Percentiles rank a stretch among this genome's conserved stretches.
phyloP scores from a whole-genome alignment of 2,888 invertebrate genomes.

The Drosophila rubida region DNA sequence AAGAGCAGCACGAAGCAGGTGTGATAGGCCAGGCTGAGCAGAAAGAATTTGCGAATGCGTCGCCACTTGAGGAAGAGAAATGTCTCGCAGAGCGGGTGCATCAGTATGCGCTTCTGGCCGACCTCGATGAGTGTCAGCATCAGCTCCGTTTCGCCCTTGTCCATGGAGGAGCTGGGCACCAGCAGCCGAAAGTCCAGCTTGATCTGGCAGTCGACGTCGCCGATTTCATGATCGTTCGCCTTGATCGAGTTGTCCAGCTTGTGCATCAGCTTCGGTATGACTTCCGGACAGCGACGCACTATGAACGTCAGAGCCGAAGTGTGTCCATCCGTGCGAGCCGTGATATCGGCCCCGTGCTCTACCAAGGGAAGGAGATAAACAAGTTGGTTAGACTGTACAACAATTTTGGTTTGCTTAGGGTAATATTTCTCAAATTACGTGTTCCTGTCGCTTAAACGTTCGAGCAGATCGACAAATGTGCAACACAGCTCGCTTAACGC shows the following conservation, averaged over 20 bases:
- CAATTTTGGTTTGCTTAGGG: not conserved
- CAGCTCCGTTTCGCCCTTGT: constrained; percentile 89
- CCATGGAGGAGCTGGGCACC: constrained; percentile 86
- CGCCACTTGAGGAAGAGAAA: constrained; percentile 94
- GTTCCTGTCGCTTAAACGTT: too few relatives aligned
- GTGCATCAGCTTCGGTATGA: constrained; percentile 89
- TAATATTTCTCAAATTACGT: not conserved
- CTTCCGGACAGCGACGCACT: constrained; percentile 93
- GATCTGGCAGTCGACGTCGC: constrained; percentile 94
- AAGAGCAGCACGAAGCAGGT: constrained; percentile 90
- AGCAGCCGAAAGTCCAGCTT: constrained; percentile 88
- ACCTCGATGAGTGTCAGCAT: constrained; percentile 91
- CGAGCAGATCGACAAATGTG: too few relatives aligned
- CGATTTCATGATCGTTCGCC: constrained; percentile 93
- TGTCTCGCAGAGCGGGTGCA: constrained; percentile 94
- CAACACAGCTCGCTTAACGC: not conserved
- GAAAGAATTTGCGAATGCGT: constrained; percentile 92
- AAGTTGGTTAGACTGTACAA: not conserved
- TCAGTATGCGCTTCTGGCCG: constrained; percentile 91
- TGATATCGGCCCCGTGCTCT: constrained; percentile 93
- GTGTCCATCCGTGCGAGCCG: constrained; percentile 92
- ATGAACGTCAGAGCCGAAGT: constrained; percentile 93
- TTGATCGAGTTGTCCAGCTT: constrained; percentile 91
- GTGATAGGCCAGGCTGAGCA: constrained; percentile 91
- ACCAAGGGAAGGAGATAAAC: not conserved